Evolutionary conservation across 2,888 invertebrate genomes (phyloP).

Genomic region (Ormyrus pomaceus): DNA sequence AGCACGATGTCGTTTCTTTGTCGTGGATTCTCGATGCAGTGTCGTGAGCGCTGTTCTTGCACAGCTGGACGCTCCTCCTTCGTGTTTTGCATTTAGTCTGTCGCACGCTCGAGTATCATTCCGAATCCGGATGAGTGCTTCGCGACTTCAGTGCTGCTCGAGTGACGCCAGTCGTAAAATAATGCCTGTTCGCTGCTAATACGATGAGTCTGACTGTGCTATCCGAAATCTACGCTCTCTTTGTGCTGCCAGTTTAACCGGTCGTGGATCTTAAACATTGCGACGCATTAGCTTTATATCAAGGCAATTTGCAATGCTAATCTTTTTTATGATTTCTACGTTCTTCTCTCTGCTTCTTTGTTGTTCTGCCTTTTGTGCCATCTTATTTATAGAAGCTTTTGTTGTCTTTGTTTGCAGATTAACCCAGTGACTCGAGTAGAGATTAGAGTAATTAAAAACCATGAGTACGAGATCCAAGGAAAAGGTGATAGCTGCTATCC

Average conservation of each 20-base stretch:
- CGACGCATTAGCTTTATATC: slow-evolving; percentile 3
- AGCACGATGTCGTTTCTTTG: slow-evolving; percentile 45
- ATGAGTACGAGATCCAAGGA: slow-evolving; percentile 90
- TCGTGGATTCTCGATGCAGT: slow-evolving; percentile 8
- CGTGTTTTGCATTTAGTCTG: slow-evolving; percentile 17
- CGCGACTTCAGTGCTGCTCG: background rate
- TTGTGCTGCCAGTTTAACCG: slow-evolving; percentile 16
- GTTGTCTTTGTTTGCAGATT: slow-evolving; percentile 38
- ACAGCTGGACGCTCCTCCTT: slow-evolving; percentile 1
- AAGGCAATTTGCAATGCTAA: slow-evolving; percentile 46
- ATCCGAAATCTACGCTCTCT: slow-evolving; percentile 6
- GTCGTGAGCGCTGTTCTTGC: slow-evolving; percentile 4
- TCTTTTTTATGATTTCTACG: background rate
- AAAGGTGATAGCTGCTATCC: slow-evolving; percentile 88
- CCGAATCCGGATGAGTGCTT: background rate
- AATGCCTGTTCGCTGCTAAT: background rate
- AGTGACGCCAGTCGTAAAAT: slow-evolving; percentile 17
- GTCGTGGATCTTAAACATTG: slow-evolving; percentile 30
- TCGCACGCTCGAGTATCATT: background rate
- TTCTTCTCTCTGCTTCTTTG: background rate
- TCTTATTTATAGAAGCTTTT: background rate
- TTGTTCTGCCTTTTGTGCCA: background rate
- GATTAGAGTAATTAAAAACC: slow-evolving; percentile 25
- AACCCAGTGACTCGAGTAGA: background rate
- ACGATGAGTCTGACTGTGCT: background rate